Evolutionary conservation across 1,140 invertebrate genomes (phyloP), one percentile per base, ranked within the genome.

Genomic region (Phthorimaea operculella): DNA sequence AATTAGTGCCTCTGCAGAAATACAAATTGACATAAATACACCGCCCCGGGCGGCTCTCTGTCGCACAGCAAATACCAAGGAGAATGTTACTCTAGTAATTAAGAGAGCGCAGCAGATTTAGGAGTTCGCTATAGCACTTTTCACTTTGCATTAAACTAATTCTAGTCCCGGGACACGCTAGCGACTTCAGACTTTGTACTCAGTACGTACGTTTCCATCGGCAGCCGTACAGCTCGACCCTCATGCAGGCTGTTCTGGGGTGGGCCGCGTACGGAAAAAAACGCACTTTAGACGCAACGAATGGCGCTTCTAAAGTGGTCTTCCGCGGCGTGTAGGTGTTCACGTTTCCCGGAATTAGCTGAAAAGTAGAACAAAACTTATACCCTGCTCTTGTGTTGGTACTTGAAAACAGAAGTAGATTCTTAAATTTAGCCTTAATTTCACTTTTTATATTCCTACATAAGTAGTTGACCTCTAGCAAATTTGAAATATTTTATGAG

Each of bases 161-260:
- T 4, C 10, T 21, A 34, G 65, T 66, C 72, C 71, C 73, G 60
- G 72, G 70, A 72, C 68, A 55, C 75, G 73, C 72, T 48, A 81
- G 76, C 76, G 52, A 63, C 64, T 18, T 17, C 58, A 57, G 14
- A 62, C 21, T 28, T 28, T 2, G 68, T 60, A 48, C 60, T 62
- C 66, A 58, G 60, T 79, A 91, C 92, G 90, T 89, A 95, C 93
- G 92, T 87, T 90, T 90, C 92, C 93, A 95, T 44, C 88, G 88
- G 76, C 94, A 96, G 55, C 95, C 95, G 69, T 95, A 93, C 52
- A 98, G 84, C 86, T 98, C 96, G 7, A 96, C 94, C 63, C 96
- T 87, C 91, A 98, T 92, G 82, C 96, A 98, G 15, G 97, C 94
- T 0, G 95, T 97, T 49, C 96, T 87, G 18, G 94, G 92, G 75